phyloP scores from a whole-genome alignment of 2,797 vertebrate genomes.

The Amblyraja radiata region DNA sequence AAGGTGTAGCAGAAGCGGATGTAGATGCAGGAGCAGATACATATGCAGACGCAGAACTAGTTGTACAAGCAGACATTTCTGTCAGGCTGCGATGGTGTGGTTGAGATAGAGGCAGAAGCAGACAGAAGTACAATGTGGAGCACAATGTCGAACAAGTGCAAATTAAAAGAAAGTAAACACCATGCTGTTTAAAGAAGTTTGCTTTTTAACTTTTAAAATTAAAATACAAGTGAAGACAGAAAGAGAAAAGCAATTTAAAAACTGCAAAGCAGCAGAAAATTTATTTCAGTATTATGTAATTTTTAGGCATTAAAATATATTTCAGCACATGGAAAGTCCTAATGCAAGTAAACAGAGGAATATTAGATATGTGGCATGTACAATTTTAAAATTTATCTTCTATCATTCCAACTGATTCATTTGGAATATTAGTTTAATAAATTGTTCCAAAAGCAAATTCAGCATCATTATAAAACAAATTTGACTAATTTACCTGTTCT shows the following conservation, averaged over 20 bases:
- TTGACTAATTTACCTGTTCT: constrained; percentile 76
- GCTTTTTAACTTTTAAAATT: constrained; percentile 45
- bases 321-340: background rate
- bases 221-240: constrained; percentile 41
- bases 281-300: background rate
- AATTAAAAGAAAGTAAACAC: constrained; percentile 44
- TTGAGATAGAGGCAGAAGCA: constrained; percentile 65
- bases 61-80: constrained; percentile 71
- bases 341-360: background rate
- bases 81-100: constrained; percentile 69
- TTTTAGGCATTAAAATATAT: background rate
- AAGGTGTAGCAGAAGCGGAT: constrained; percentile 64
- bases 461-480: background rate
- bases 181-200: constrained; percentile 40
- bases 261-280: constrained; percentile 14
- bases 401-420: background rate
- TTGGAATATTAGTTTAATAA: background rate
- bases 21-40: constrained; percentile 51
- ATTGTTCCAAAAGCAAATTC: background rate
- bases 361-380: background rate
- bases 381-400: background rate
- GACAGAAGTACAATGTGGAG: constrained; percentile 64
- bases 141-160: constrained; percentile 53
- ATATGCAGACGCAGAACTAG: constrained; percentile 62
- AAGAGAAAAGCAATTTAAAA: constrained; percentile 40